Evolutionary conservation across 2,797 vertebrate genomes (phyloP), one percentile per base, ranked within the genome.

Genomic region (Hypotaenidia philippensis): DNA sequence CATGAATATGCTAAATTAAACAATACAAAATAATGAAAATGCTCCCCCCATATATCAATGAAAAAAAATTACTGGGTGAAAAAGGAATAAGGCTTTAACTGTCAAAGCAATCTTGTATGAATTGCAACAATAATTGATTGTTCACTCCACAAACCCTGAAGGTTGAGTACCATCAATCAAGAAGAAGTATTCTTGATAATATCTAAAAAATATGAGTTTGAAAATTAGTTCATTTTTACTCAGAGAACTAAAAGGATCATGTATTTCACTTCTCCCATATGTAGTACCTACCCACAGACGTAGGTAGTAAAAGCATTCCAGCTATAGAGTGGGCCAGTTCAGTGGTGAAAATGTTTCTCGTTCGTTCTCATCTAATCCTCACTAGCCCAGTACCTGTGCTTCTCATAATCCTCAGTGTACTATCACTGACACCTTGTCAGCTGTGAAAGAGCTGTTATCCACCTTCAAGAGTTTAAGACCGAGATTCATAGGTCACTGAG

Each of bases 231-330:
- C 10, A 75, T 71, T 83, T 94, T 75, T 75, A 66, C 16, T 68
- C 38, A 47, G 23, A 86, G 7, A 71, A 31, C 49, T 66, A 41
- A 44, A 82, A 56, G 10, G 38, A 15, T 40, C 16, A 21, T 26
- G 34, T 86, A 14, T 65, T 77, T 87, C 55, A 25, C 17, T 10
- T 55, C 27, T 66, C 66, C 40, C 14, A 10, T 68, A 27, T 23
- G 6, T 50, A 4, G 1, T 45, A 57, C 3, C 6, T 56, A 69
- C 13, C 29, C 10, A 7, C 3, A 57, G 13, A 76, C 2, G 2
- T 26, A 40, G 9, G 6, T 14, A 69, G 5, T 75, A 64, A 76
- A 82, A 87, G 34, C 29, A 57, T 76, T 78, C 49, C 1, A 4
- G 6, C n/a, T 40, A 31, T 40, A 6, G 40, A 49, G 8, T 70